Conservation (phyloP, 2,113 vertebrate species). For the Tringa solitaria region DNA sequence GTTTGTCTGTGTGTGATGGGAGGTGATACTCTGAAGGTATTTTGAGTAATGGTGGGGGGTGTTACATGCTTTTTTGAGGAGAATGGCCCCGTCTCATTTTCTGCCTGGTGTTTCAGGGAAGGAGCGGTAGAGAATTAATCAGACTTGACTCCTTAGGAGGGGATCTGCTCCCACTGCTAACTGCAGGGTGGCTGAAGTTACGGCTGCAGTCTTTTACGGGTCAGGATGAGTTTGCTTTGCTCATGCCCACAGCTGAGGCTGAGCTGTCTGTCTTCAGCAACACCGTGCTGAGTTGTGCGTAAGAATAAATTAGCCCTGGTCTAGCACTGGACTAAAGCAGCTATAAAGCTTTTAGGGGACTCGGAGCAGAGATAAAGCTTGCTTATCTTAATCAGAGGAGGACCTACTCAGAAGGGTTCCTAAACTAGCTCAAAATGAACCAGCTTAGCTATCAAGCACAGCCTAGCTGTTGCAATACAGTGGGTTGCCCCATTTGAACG, state of each 20-base stretch:
- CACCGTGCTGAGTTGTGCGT: background rate
- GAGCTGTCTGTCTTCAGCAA: background rate
- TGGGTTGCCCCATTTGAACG: background rate
- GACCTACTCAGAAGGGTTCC: background rate
- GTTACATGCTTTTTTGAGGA: background rate
- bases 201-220: background rate
- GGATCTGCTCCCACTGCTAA: background rate
- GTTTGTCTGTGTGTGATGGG: background rate
- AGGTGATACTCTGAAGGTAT: background rate
- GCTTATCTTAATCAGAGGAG: background rate
- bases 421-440: background rate
- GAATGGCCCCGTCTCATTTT: background rate
- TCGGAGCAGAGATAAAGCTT: fast-evolving
- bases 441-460: background rate
- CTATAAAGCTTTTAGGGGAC: background rate
- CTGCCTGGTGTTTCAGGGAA: background rate
- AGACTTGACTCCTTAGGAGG: background rate
- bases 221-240: background rate
- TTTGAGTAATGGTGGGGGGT: background rate
- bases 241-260: background rate
- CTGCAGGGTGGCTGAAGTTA: background rate
- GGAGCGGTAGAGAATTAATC: background rate
- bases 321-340: background rate
- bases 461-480: background rate
- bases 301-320: background rate